Evolutionary conservation across 2,113 vertebrate species (phyloP).

Genomic region (Spea multiplicata): DNA sequence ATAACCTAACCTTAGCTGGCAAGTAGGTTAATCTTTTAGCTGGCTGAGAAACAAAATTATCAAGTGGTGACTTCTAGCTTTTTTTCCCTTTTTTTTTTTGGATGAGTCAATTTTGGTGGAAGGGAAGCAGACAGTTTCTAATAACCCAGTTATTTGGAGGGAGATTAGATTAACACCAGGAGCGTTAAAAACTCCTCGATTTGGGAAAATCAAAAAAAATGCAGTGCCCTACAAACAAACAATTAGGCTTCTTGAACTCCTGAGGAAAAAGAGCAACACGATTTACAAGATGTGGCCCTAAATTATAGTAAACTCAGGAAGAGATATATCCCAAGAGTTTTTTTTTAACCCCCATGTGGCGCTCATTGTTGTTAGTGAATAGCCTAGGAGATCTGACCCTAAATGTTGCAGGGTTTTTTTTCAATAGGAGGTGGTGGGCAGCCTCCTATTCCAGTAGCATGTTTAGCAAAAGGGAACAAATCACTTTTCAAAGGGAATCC

Average conservation of each 20-base stretch:
- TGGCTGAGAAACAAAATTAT: slow-evolving; percentile 12
- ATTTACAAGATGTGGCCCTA: neutral
- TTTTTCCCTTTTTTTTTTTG: slow-evolving; percentile 5
- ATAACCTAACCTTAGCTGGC: slow-evolving; percentile 38
- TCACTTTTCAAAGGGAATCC: slow-evolving; percentile 27
- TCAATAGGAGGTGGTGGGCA: slow-evolving; percentile 32
- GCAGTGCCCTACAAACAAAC: neutral
- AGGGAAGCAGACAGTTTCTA: neutral
- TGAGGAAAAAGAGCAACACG: neutral
- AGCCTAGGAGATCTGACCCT: slow-evolving; percentile 34
- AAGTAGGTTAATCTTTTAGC: slow-evolving; percentile 45
- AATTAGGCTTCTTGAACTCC: neutral
- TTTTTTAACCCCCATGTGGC: slow-evolving; percentile 22
- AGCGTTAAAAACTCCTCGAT: neutral
- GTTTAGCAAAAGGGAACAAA: slow-evolving; percentile 42
- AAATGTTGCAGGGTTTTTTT: slow-evolving; percentile 25
- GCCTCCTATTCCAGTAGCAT: slow-evolving; percentile 24
- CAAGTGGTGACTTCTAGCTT: slow-evolving; percentile 6
- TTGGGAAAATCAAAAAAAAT: too few relatives aligned
- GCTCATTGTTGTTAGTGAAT: slow-evolving; percentile 44
- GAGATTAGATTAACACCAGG: neutral
- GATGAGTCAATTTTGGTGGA: neutral
- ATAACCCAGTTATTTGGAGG: neutral
- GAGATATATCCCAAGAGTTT: neutral
- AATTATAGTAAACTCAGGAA: neutral